A percentile compares a stretch with the other conserved stretches of the same genome.
phyloP scores from a whole-genome alignment of 2,797 vertebrate species.

The Prionace glauca region DNA sequence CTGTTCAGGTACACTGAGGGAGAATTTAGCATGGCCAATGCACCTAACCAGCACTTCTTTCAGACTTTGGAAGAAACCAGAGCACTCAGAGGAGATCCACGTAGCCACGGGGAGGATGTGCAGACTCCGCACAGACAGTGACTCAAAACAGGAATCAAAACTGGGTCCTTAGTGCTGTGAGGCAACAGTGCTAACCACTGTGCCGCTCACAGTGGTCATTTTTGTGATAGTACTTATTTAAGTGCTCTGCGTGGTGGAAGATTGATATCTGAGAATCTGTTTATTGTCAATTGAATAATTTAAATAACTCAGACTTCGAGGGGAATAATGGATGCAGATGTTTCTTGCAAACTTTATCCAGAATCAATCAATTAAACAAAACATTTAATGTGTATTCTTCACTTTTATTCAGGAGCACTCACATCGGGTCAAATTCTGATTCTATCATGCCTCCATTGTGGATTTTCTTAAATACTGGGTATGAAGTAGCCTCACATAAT shows the following conservation, averaged over 20 bases:
- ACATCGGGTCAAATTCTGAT: neutral
- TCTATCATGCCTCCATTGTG: neutral
- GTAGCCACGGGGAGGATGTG: too few relatives aligned
- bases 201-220: too few relatives aligned
- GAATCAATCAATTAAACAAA: neutral
- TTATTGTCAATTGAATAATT: conserved; percentile 26
- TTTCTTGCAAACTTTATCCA: conserved; percentile 18
- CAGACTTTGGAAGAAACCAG: too few relatives aligned
- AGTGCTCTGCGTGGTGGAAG: neutral
- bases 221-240: neutral
- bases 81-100: too few relatives aligned
- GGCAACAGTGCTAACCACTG: too few relatives aligned
- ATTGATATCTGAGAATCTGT: conserved; percentile 5
- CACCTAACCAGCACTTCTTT: too few relatives aligned
- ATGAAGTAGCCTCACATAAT: too few relatives aligned
- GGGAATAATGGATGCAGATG: neutral
- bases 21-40: too few relatives aligned
- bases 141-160: too few relatives aligned
- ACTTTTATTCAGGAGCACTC: neutral
- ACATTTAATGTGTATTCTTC: neutral
- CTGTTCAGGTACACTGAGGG: too few relatives aligned
- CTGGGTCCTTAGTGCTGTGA: too few relatives aligned
- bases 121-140: too few relatives aligned
- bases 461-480: neutral
- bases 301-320: neutral